Conservation (phyloP, 2,797 vertebrate genomes). For the Brachymystax lenok region DNA sequence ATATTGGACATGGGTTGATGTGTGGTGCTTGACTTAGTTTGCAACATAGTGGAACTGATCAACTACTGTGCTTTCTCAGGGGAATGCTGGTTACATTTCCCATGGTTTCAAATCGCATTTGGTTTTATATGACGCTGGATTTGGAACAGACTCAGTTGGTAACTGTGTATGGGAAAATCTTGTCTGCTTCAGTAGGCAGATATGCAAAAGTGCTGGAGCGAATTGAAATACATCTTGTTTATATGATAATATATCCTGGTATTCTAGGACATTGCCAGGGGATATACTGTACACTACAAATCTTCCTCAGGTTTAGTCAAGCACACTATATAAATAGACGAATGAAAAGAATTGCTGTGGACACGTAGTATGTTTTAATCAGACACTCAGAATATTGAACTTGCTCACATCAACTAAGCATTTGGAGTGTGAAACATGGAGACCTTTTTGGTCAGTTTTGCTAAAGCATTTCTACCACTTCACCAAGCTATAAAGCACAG, state of each 20-base stretch:
- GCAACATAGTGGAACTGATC: neutral
- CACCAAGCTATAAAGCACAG: neutral
- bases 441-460: neutral
- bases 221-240: slow-evolving; percentile 35
- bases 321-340: slow-evolving; percentile 20
- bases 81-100: neutral
- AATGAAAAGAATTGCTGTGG: slow-evolving; percentile 10
- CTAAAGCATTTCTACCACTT: neutral
- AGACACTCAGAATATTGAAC: neutral
- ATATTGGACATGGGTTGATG: slow-evolving; percentile 50
- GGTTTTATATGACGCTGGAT: neutral
- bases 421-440: neutral
- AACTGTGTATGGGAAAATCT: neutral
- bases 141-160: neutral
- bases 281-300: slow-evolving; percentile 7
- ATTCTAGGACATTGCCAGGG: slow-evolving; percentile 21
- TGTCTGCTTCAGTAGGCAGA: slow-evolving; percentile 15
- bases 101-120: neutral
- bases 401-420: neutral
- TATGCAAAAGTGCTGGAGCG: slow-evolving; percentile 32
- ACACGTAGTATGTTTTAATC: neutral
- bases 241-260: slow-evolving; percentile 44
- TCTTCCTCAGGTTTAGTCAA: slow-evolving; percentile 15
- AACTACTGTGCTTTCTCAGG: neutral
- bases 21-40: neutral